Evolutionary conservation across 2,113 vertebrate species (phyloP).

Genomic region (Vulpes vulpes): DNA sequence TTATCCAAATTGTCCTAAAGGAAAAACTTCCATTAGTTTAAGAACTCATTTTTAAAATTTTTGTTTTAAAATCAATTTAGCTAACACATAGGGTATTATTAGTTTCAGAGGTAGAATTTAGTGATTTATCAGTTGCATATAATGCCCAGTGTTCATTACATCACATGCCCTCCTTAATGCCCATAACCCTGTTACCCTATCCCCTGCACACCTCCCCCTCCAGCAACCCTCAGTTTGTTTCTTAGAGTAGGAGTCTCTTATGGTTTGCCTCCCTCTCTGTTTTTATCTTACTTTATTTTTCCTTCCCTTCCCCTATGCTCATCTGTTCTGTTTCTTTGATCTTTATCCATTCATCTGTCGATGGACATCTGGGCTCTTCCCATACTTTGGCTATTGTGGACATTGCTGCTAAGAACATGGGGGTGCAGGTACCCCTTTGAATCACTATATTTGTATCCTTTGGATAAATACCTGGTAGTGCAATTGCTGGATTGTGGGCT

Average conservation of each 20-base stretch:
- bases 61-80: neutral
- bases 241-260: neutral
- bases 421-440: neutral
- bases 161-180: neutral
- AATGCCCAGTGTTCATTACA: neutral
- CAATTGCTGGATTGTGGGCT: neutral
- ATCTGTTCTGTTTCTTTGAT: neutral
- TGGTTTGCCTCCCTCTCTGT: neutral
- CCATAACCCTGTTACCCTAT: neutral
- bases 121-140: neutral
- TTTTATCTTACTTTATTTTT: neutral
- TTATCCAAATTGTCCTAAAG: neutral
- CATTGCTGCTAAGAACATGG: neutral
- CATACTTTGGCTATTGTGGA: neutral
- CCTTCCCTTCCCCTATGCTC: neutral
- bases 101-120: neutral
- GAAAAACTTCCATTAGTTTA: neutral
- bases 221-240: neutral
- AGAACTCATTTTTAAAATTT: fast-evolving
- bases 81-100: neutral
- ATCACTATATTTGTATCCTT: neutral
- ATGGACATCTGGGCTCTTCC: neutral
- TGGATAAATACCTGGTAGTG: neutral
- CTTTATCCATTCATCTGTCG: neutral
- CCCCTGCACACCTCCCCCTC: neutral